Evolutionary conservation across 2,113 vertebrate species (phyloP).

Genomic region (Nanorana parkeri): DNA sequence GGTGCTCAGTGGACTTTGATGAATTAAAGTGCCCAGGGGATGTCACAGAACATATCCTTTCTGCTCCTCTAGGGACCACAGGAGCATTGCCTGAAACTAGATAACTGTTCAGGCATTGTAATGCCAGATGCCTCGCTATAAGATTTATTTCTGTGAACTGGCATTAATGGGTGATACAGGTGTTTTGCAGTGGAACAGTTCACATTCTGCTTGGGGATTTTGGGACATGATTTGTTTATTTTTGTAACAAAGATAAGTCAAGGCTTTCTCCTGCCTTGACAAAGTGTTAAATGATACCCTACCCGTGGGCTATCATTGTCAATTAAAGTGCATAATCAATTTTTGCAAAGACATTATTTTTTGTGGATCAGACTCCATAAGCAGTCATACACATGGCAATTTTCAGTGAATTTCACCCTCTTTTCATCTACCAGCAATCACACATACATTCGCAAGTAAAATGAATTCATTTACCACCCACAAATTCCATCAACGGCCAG

Average conservation of each 20-base stretch:
- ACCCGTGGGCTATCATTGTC: no score
- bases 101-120: conserved; percentile 40
- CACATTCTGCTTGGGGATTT: neutral
- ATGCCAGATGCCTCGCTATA: conserved; percentile 28
- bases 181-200: conserved; percentile 1
- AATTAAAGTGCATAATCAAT: no score
- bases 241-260: neutral
- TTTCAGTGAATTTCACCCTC: no score
- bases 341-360: no score
- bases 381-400: no score
- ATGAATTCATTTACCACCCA: no score
- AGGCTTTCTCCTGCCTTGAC: neutral
- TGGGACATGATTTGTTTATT: neutral
- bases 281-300: neutral
- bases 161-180: conserved; percentile 24
- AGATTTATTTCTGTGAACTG: conserved; percentile 44
- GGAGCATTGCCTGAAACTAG: conserved; percentile 27
- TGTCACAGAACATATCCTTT: conserved; percentile 22
- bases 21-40: conserved; percentile 48
- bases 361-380: no score
- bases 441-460: no score
- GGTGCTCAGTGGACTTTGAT: conserved; percentile 47
- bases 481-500: no score
- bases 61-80: conserved; percentile 8
- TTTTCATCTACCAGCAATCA: no score